Evolutionary conservation across 2,113 vertebrate genomes (phyloP).

Genomic region (Bufo bufo): DNA sequence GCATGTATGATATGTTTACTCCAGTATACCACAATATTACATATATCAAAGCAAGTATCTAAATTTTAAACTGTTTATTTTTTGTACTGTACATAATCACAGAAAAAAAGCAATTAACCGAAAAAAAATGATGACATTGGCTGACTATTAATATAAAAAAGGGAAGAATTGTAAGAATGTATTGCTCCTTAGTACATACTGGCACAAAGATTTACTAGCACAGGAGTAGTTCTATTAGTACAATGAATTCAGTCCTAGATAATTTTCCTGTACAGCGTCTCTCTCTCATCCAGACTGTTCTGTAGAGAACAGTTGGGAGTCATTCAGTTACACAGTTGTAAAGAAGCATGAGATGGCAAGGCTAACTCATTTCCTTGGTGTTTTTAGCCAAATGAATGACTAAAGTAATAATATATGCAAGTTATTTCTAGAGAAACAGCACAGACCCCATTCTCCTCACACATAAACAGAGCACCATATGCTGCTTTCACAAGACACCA

Average conservation of each 20-base stretch:
- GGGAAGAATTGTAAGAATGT: not conserved
- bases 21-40: not conserved
- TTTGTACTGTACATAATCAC: not conserved
- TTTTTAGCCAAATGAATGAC: slow-evolving; percentile 41
- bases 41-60: not conserved
- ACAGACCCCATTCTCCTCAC: slow-evolving; percentile 23
- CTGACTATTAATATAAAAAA: not conserved
- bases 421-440: slow-evolving; percentile 36
- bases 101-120: not conserved
- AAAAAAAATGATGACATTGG: not conserved
- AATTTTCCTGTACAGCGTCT: not conserved
- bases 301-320: slow-evolving; percentile 14
- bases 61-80: not conserved
- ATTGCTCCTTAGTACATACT: not conserved
- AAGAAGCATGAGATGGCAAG: not conserved
- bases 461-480: slow-evolving; percentile 46
- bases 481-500: slow-evolving; percentile 27
- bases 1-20: not conserved
- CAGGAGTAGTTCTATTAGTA: not conserved
- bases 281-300: not conserved
- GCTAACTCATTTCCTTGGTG: slow-evolving; percentile 16
- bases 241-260: not conserved
- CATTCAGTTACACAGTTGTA: slow-evolving; percentile 2
- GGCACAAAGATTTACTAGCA: not conserved
- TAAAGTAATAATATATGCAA: slow-evolving; percentile 27